Conservation (phyloP, 2,797 vertebrate genomes). For the Channa striata region DNA sequence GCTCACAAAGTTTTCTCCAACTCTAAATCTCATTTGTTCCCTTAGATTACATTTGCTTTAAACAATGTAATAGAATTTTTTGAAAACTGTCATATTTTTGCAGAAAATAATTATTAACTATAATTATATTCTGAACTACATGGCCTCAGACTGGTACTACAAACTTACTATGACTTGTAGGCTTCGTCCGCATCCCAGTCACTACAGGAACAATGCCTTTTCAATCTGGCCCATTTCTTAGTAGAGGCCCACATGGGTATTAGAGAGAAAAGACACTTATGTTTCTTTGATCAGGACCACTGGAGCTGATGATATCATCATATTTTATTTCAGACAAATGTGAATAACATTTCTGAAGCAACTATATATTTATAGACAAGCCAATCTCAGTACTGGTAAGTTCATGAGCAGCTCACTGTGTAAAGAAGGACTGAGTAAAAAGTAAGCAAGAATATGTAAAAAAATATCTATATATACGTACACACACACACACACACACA, state of each 20-base stretch:
- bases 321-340: slow-evolving; percentile 58
- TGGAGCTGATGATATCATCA: slow-evolving; percentile 61
- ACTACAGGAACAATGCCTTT: slow-evolving; percentile 39
- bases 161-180: slow-evolving; percentile 38
- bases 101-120: slow-evolving; percentile 24
- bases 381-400: slow-evolving; percentile 26
- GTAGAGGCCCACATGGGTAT: slow-evolving; percentile 30
- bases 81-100: slow-evolving; percentile 61
- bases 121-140: slow-evolving; percentile 24
- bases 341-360: slow-evolving; percentile 58
- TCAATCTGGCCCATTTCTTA: slow-evolving; percentile 17
- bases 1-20: slow-evolving; percentile 18
- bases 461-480: too few species aligned
- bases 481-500: too few species aligned
- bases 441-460: slow-evolving; percentile 35
- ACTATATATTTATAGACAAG: slow-evolving; percentile 35
- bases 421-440: slow-evolving; percentile 39
- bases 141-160: slow-evolving; percentile 30
- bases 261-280: slow-evolving; percentile 48
- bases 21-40: slow-evolving; percentile 29
- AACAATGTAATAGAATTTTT: slow-evolving; percentile 40
- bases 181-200: slow-evolving; percentile 37
- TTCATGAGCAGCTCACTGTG: slow-evolving; percentile 49
- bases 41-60: slow-evolving; percentile 52
- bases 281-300: slow-evolving; percentile 62